A percentile compares a stretch with the other conserved stretches of the same genome.
These are phyloP conservation scores for Camponotus vicinus DNA, from an alignment of 1,140 invertebrate genomes.

Conservation along the genomic window DNA sequence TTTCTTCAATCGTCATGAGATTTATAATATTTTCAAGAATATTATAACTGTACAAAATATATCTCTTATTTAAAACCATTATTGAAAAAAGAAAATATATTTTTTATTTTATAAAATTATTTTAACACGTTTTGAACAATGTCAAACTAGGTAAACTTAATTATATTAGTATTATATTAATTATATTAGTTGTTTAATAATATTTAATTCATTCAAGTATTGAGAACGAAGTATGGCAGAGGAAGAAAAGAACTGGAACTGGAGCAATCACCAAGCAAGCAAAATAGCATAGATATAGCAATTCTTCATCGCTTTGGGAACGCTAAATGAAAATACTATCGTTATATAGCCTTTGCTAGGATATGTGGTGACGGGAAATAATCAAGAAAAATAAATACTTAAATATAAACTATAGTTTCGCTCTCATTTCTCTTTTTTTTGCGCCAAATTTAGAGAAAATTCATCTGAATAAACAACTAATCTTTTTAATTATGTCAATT, in stretches of 20 bases:
- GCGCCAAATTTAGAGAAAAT: background rate
- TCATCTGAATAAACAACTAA: background rate
- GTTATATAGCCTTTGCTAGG: slow-evolving; percentile 4
- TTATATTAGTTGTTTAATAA: background rate
- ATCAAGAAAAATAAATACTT: slow-evolving; percentile 62
- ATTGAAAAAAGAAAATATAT: background rate
- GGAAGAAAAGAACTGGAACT: slow-evolving; percentile 74
- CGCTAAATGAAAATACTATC: background rate
- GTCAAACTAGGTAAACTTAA: background rate
- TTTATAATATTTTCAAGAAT: slow-evolving; percentile 11
- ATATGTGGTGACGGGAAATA: slow-evolving; percentile 73
- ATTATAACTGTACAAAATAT: background rate
- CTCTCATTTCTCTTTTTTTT: slow-evolving; percentile 15
- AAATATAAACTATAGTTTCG: slow-evolving; percentile 50
- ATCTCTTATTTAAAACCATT: background rate
- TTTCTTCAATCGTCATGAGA: background rate
- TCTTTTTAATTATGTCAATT: background rate
- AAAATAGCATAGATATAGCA: slow-evolving; percentile 44
- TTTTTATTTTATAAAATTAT: slow-evolving; percentile 6
- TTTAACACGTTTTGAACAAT: background rate
- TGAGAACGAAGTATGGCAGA: slow-evolving; percentile 78
- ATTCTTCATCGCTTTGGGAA: background rate
- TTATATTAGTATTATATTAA: background rate
- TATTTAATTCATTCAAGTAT: slow-evolving; percentile 69
- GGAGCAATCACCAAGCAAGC: background rate